Evolutionary conservation across 2,113 vertebrate genomes (phyloP).

Genomic region (Trochalopteron elliotii): DNA sequence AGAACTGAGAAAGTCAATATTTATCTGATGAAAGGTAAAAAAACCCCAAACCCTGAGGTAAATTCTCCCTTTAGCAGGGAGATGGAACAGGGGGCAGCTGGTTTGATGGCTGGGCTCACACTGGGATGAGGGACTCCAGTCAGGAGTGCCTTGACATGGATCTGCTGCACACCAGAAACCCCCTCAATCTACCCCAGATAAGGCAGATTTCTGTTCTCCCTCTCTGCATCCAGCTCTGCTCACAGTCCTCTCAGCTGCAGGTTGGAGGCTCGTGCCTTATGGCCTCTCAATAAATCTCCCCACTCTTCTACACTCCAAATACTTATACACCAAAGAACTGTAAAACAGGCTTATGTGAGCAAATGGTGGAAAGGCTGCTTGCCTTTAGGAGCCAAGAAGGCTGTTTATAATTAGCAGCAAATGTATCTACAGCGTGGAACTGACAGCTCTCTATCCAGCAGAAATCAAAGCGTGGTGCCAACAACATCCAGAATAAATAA

Average conservation of each 20-base stretch:
- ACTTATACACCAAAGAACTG: background rate
- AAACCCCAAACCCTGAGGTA: background rate
- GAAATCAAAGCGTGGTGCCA: background rate
- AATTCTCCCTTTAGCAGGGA: background rate
- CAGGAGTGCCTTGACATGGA: rapidly evolving
- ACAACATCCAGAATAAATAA: background rate
- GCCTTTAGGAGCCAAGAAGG: background rate
- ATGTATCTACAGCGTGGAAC: background rate
- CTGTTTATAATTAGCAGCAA: constrained; percentile 28
- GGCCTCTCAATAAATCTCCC: background rate
- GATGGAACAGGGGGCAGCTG: background rate
- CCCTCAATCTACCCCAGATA: rapidly evolving
- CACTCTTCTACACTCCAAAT: background rate
- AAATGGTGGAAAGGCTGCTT: background rate
- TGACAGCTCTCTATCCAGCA: background rate
- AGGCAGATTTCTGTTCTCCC: background rate
- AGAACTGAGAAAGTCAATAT: constrained; percentile 1
- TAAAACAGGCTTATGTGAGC: background rate
- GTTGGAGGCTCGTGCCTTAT: background rate
- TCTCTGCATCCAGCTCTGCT: background rate
- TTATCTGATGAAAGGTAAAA: background rate
- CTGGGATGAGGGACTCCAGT: background rate
- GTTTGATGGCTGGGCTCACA: background rate
- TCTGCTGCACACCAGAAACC: background rate
- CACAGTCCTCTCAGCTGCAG: background rate